These are phyloP conservation scores for Tretioscincus oriximinensis DNA, from an alignment of 2,113 vertebrate genomes.

Conservation along the genomic window DNA sequence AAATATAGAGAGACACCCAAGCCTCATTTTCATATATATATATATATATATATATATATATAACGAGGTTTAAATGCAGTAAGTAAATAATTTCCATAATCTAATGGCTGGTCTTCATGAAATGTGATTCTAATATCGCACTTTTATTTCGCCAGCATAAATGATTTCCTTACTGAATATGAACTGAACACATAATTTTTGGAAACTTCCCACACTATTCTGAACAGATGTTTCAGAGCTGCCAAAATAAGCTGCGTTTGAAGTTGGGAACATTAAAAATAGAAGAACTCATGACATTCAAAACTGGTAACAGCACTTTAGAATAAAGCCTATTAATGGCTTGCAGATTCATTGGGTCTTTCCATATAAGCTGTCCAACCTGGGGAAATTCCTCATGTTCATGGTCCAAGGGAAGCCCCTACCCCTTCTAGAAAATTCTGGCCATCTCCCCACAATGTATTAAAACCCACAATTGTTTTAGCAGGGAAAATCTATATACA, in stretches of 20 bases:
- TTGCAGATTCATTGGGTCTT: constrained; percentile 13
- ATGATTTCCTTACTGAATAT: constrained; percentile 53
- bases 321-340: neutral
- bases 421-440: no score
- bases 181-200: constrained; percentile 44
- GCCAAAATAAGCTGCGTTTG: constrained; percentile 47
- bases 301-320: constrained; percentile 18
- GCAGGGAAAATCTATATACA: no score
- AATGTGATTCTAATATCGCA: constrained; percentile 60
- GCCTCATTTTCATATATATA: no score
- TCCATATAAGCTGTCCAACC: no score
- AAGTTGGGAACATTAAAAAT: constrained; percentile 48
- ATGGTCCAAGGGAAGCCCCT: no score
- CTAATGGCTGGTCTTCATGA: constrained; percentile 35
- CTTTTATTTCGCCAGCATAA: constrained; percentile 57
- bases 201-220: constrained; percentile 54
- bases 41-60: no score
- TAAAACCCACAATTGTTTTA: no score
- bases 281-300: constrained; percentile 22
- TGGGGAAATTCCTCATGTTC: no score
- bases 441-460: no score
- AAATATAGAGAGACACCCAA: no score
- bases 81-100: constrained; percentile 46
- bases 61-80: neutral
- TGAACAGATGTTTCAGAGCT: constrained; percentile 55